Percentiles rank a stretch among this genome's conserved stretches.
Conservation (phyloP, 2,888 invertebrate genomes). For the Phyto melanocephala region DNA sequence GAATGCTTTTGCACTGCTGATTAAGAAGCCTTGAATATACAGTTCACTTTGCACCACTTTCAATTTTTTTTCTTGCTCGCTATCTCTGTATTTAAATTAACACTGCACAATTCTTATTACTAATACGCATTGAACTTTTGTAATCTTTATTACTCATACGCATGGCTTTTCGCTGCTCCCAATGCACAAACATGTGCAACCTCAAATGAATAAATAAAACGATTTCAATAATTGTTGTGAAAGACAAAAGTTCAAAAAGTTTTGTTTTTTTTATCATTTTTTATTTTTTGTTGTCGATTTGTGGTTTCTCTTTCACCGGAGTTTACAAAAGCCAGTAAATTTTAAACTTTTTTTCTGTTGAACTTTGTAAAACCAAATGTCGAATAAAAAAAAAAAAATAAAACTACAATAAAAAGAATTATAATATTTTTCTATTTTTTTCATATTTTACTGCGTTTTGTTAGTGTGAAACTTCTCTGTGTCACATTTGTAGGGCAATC, state of each 20-base stretch:
- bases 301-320: conserved; percentile 10
- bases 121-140: background rate
- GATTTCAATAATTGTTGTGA: conserved; percentile 17
- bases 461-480: conserved; percentile 15
- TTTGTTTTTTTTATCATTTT: background rate
- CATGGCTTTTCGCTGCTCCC: background rate
- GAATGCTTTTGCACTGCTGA: no score
- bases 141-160: background rate
- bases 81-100: no score
- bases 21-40: no score
- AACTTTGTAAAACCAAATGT: conserved; percentile 33
- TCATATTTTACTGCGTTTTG: conserved; percentile 3
- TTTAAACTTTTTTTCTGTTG: conserved; percentile 15
- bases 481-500: conserved; percentile 56
- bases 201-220: conserved; percentile 16
- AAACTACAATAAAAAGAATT: conserved; percentile 16
- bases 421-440: conserved; percentile 20
- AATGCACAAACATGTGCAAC: conserved; percentile 19
- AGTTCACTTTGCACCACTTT: no score
- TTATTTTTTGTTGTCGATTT: background rate
- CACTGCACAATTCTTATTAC: background rate
- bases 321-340: conserved; percentile 7
- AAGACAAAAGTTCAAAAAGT: background rate
- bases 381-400: conserved; percentile 17
- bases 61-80: no score